phyloP scores from a whole-genome alignment of 2,888 invertebrate genomes.

The Embidobia sp. region DNA sequence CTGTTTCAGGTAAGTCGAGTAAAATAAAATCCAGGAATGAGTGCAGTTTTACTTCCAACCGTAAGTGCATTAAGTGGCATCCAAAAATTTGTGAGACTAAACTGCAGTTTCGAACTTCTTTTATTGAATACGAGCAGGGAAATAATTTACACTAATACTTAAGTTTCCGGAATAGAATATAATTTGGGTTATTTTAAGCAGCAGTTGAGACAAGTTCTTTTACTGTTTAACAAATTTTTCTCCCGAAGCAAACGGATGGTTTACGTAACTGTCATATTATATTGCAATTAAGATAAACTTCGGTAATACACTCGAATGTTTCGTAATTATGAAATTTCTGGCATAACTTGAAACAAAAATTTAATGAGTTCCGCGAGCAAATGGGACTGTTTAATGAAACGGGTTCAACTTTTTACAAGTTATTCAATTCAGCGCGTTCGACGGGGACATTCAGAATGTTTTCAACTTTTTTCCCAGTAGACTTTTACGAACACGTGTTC shows the following conservation, averaged over 20 bases:
- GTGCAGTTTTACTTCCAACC: too few relatives aligned
- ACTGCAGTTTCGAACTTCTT: neutral
- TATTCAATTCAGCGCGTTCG: slow-evolving; percentile 27
- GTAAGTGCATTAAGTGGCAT: neutral
- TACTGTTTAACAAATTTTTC: too few relatives aligned
- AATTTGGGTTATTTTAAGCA: too few relatives aligned
- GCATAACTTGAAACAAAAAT: slow-evolving; percentile 39
- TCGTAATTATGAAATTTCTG: slow-evolving; percentile 49
- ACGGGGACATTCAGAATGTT: slow-evolving; percentile 19
- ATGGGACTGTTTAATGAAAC: slow-evolving; percentile 40
- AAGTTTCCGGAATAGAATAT: too few relatives aligned
- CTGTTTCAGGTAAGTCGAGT: too few relatives aligned
- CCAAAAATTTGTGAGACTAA: neutral
- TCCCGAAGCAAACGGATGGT: slow-evolving; percentile 14
- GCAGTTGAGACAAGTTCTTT: too few relatives aligned
- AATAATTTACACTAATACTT: slow-evolving; percentile 1
- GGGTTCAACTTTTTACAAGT: slow-evolving; percentile 37
- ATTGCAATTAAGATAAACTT: slow-evolving; percentile 51
- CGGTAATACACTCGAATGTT: slow-evolving; percentile 41
- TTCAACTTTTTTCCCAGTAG: slow-evolving; percentile 21
- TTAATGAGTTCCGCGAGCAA: slow-evolving; percentile 37
- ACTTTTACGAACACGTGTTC: slow-evolving; percentile 13
- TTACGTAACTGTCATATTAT: slow-evolving; percentile 34
- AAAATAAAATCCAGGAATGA: too few relatives aligned
- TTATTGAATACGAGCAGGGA: neutral